Evolutionary conservation across 2,888 invertebrate species (phyloP).

Genomic region (Eretmocerus hayati): DNA sequence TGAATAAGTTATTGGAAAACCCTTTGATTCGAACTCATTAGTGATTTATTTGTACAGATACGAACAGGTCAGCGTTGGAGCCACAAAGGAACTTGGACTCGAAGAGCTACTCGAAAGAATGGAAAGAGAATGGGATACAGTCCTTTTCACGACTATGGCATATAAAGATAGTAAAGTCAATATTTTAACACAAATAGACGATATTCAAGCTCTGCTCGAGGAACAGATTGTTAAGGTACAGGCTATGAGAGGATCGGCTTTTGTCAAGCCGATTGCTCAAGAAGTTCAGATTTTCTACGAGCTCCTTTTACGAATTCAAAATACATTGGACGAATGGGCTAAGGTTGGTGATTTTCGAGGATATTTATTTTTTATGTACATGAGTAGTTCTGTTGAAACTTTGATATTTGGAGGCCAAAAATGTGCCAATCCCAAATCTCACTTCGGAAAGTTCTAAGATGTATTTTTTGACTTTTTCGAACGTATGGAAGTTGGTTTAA

Average conservation of each 20-base stretch:
- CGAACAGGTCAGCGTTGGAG: slow-evolving; percentile 77
- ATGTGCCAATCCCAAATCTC: too few species aligned
- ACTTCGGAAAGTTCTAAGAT: too few species aligned
- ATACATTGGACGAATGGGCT: slow-evolving; percentile 76
- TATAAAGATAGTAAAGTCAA: slow-evolving; percentile 68
- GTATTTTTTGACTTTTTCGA: too few species aligned
- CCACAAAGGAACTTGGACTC: slow-evolving; percentile 70
- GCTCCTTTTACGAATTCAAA: slow-evolving; percentile 60
- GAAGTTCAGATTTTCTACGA: slow-evolving; percentile 70
- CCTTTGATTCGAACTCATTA: not conserved
- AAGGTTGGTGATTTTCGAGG: slow-evolving; percentile 51
- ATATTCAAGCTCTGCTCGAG: slow-evolving; percentile 71
- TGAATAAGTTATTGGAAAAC: not conserved
- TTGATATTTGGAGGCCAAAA: too few species aligned
- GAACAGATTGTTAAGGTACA: slow-evolving; percentile 79
- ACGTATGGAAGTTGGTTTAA: too few species aligned
- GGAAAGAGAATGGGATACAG: slow-evolving; percentile 73
- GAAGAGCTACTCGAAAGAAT: slow-evolving; percentile 70
- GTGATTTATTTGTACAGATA: slow-evolving; percentile 33
- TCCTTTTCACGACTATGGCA: slow-evolving; percentile 61
- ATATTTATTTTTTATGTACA: too few species aligned
- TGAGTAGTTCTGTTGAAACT: too few species aligned
- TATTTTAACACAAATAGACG: slow-evolving; percentile 68
- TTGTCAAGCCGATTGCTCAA: slow-evolving; percentile 73
- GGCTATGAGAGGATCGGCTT: slow-evolving; percentile 79